Conservation (phyloP, 2,888 invertebrate species). For the Nephrotoma guestfalica region DNA sequence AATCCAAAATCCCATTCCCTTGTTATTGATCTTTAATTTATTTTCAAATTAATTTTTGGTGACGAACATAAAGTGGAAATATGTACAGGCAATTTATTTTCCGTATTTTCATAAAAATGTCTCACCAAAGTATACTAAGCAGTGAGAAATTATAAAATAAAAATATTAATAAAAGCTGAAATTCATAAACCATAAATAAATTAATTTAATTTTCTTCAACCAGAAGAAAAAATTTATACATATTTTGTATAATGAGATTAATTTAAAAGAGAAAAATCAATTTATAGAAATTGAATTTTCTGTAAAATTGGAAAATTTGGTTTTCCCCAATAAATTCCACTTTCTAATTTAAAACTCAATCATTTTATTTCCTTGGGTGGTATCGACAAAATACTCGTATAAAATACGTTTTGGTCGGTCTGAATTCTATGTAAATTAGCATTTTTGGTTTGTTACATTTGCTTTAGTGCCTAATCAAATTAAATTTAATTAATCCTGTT, state of each 20-base stretch:
- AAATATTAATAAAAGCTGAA: neutral
- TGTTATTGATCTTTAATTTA: neutral
- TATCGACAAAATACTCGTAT: neutral
- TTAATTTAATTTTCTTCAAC: neutral
- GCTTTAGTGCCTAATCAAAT: neutral
- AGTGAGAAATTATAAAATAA: neutral
- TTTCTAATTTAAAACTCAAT: neutral
- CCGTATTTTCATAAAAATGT: neutral
- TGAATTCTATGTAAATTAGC: neutral
- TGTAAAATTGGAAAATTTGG: neutral
- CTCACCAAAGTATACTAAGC: neutral
- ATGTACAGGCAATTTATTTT: neutral
- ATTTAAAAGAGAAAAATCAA: neutral
- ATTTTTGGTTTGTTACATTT: neutral
- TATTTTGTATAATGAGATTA: neutral
- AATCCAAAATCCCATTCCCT: neutral
- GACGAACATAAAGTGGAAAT: neutral
- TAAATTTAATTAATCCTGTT: neutral
- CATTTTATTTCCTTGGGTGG: neutral
- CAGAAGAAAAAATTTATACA: neutral
- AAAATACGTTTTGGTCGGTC: neutral
- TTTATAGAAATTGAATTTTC: neutral
- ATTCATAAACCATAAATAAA: neutral
- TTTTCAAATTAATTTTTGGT: neutral
- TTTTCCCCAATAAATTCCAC: neutral